Percentiles rank a stretch among this genome's conserved stretches.
phyloP scores from a whole-genome alignment of 1,140 invertebrate genomes.

The Microvelia longipes region DNA sequence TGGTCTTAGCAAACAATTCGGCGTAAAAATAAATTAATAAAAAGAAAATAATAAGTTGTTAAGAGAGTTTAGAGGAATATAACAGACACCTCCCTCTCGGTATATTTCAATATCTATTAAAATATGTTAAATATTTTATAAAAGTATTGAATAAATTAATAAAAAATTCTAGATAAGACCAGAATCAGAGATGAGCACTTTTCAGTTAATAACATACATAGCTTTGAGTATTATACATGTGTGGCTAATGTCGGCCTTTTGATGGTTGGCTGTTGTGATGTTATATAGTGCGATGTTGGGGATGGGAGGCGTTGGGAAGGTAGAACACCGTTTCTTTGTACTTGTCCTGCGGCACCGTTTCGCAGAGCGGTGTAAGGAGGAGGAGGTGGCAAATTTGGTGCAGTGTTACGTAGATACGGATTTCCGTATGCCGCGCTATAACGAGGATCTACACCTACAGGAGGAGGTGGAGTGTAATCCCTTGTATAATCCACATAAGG shows the following conservation, averaged over 20 bases:
- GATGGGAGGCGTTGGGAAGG: constrained; percentile 26
- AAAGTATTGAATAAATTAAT: neutral
- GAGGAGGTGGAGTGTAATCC: constrained; percentile 63
- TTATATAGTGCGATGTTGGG: constrained; percentile 35
- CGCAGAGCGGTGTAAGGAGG: constrained; percentile 43
- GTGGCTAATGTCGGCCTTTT: constrained; percentile 43
- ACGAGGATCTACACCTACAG: constrained; percentile 50
- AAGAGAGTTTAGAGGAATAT: too few species aligned
- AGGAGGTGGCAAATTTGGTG: constrained; percentile 57
- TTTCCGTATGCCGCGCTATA: constrained; percentile 80
- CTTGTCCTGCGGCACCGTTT: constrained; percentile 35
- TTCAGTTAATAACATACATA: neutral
- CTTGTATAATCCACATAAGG: constrained; percentile 71
- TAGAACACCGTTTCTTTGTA: constrained; percentile 1
- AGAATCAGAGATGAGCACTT: neutral
- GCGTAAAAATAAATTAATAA: neutral
- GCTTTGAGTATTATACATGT: constrained; percentile 34
- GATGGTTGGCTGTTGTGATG: constrained; percentile 32
- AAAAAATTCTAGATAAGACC: neutral
- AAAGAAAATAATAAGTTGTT: neutral
- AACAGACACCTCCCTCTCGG: neutral
- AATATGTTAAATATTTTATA: neutral
- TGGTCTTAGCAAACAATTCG: neutral
- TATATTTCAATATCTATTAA: neutral
- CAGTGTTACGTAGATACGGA: constrained; percentile 56